Conservation (phyloP, 92 coral and sea anemone species). For the Epizoanthus rinbou region DNA sequence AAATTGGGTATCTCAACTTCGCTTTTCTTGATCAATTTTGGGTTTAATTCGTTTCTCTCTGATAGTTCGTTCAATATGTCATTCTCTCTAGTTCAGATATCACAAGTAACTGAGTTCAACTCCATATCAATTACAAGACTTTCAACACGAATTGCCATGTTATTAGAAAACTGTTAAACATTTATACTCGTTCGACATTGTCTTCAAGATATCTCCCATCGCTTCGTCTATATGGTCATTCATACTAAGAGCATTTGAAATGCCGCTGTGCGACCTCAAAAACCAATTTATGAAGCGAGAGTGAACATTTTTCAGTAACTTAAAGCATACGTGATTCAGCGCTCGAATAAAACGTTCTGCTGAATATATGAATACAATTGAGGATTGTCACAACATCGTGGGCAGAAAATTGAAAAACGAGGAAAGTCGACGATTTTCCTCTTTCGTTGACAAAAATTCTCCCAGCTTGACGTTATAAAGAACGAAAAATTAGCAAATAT, state of each 20-base stretch:
- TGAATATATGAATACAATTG: neutral
- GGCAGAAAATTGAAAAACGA: neutral
- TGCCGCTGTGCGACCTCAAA: neutral
- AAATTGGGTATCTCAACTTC: constrained; percentile 4
- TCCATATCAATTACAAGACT: neutral
- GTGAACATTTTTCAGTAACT: neutral
- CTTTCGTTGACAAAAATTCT: neutral
- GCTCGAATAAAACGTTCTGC: neutral
- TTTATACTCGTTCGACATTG: neutral
- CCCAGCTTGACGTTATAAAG: constrained; percentile 34
- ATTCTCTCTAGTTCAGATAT: no score
- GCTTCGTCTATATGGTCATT: neutral
- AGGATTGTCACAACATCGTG: neutral
- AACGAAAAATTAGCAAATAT: neutral
- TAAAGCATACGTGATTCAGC: neutral
- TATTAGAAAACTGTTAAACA: constrained; percentile 7
- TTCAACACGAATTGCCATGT: neutral
- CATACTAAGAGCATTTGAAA: neutral
- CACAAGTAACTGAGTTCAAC: neutral
- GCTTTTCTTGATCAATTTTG: neutral
- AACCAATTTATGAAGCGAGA: neutral
- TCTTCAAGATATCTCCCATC: constrained; percentile 4
- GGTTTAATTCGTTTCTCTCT: neutral
- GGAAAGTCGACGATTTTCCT: neutral
- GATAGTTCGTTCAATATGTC: neutral